These are phyloP conservation scores for Echeneis naucrates DNA, from an alignment of 2,797 vertebrate genomes.

Conservation along the genomic window DNA sequence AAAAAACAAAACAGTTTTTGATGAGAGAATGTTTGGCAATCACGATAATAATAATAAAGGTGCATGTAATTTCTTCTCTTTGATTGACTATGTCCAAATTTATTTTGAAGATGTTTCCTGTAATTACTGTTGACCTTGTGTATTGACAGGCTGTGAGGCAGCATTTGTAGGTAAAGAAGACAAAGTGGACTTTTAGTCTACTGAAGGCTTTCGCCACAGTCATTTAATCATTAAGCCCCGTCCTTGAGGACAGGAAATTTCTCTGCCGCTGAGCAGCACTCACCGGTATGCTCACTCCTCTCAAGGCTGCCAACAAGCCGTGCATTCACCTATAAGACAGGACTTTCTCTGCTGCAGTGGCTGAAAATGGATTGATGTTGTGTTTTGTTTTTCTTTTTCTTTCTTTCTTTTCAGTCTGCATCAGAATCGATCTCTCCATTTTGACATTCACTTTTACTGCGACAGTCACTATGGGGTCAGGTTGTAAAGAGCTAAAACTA, in stretches of 20 bases:
- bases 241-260: constrained; percentile 62
- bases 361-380: constrained; percentile 26
- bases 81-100: constrained; percentile 34
- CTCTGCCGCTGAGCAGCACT: constrained; percentile 43
- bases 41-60: constrained; percentile 14
- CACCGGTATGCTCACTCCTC: constrained; percentile 37
- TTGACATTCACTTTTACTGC: constrained; percentile 13
- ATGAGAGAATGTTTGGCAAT: constrained; percentile 12
- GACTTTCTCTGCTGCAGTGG: constrained; percentile 14
- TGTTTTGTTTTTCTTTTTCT: too few species aligned
- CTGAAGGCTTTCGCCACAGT: constrained; percentile 69
- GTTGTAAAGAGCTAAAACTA: constrained; percentile 67
- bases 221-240: constrained; percentile 70
- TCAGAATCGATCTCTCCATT: constrained; percentile 32
- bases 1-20: constrained; percentile 32
- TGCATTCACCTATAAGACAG: constrained; percentile 44
- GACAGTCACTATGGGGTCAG: constrained; percentile 52
- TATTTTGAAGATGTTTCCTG: constrained; percentile 51
- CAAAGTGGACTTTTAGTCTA: constrained; percentile 63
- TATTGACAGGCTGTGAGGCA: constrained; percentile 52
- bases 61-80: constrained; percentile 40
- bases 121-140: constrained; percentile 59
- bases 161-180: constrained; percentile 65
- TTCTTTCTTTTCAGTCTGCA: background rate
- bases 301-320: constrained; percentile 60